Evolutionary conservation across 2,113 vertebrate genomes (phyloP).

Genomic region (Actenoides hombroni): DNA sequence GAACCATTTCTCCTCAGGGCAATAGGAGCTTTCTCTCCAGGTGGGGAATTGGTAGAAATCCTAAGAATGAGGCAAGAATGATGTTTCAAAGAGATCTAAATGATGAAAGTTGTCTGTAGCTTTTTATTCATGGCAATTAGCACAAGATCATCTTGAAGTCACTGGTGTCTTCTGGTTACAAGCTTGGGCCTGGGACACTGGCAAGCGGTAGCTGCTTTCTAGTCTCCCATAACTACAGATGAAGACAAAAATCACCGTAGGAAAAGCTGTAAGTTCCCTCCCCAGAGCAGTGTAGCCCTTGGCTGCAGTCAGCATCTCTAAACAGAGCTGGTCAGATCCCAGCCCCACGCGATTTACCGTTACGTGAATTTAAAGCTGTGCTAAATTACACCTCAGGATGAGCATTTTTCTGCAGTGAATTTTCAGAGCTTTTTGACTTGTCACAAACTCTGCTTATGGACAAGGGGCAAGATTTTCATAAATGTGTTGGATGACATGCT

Average conservation of each 20-base stretch:
- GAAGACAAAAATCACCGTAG: neutral
- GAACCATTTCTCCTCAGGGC: neutral
- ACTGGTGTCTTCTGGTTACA: fast-evolving
- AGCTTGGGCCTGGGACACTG: neutral
- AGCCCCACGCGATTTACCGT: neutral
- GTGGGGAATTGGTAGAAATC: neutral
- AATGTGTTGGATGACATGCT: neutral
- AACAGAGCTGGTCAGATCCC: neutral
- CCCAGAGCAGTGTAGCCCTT: neutral
- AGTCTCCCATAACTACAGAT: neutral
- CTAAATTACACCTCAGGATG: neutral
- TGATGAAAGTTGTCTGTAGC: neutral
- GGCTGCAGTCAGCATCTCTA: neutral
- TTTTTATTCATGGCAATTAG: neutral
- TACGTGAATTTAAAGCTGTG: neutral
- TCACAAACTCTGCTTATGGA: neutral
- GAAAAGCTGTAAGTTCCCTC: neutral
- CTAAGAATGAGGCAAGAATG: neutral
- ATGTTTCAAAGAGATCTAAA: neutral
- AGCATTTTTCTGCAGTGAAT: neutral
- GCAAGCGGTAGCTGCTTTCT: neutral
- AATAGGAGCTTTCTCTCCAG: neutral
- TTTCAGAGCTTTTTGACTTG: neutral
- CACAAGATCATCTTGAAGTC: neutral
- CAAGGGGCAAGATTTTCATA: neutral